These are phyloP conservation scores for Venturia canescens DNA, from an alignment of 1,140 invertebrate genomes.

Conservation along the genomic window DNA sequence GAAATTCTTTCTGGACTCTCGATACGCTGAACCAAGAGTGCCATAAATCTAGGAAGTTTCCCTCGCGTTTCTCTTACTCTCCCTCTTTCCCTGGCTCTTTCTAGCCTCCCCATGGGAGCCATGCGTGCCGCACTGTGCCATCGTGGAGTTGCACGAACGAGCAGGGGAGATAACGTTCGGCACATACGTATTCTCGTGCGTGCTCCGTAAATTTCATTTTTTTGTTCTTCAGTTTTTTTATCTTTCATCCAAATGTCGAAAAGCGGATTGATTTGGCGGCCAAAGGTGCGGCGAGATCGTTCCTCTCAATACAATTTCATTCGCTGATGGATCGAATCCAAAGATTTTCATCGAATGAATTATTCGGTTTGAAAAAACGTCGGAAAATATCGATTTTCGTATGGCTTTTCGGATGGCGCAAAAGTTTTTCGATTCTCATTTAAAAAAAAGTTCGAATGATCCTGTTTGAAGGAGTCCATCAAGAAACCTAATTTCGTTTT, in stretches of 20 bases:
- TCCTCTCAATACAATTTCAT: neutral
- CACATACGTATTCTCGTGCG: neutral
- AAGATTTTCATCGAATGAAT: neutral
- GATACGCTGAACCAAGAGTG: too few species aligned
- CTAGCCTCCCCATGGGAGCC: constrained; percentile 24
- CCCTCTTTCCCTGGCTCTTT: neutral
- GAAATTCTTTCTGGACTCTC: too few species aligned
- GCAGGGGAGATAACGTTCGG: constrained; percentile 4
- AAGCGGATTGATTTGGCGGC: neutral
- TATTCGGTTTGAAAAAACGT: too few species aligned
- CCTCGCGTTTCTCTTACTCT: neutral
- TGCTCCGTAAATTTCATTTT: neutral
- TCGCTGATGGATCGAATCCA: neutral
- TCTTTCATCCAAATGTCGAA: neutral
- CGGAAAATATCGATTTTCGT: too few species aligned
- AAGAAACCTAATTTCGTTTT: too few species aligned
- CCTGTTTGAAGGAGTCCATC: too few species aligned
- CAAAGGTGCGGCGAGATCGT: neutral
- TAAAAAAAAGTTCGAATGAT: too few species aligned
- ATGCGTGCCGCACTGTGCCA: constrained; percentile 30
- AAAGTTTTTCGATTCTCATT: too few species aligned
- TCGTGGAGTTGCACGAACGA: constrained; percentile 18
- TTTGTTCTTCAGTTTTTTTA: neutral
- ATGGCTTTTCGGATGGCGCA: too few species aligned
- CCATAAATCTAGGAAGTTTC: neutral